Conservation (phyloP, 2,797 vertebrate genomes). For the Amazonetta brasiliensis region DNA sequence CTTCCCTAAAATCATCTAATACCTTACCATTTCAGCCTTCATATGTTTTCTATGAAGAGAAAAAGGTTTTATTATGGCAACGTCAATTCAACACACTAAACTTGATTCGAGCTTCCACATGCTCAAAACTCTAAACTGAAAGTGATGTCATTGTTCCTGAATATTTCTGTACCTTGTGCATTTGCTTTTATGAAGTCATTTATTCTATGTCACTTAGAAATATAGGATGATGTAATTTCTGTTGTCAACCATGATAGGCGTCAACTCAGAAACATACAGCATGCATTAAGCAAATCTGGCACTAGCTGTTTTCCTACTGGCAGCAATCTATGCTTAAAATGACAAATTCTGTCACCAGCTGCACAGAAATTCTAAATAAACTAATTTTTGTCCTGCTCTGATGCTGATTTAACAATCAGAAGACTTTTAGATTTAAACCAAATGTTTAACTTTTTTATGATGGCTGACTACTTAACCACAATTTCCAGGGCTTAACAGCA, state of each 20-base stretch:
- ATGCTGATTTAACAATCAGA: constrained; percentile 65
- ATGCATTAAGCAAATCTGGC: constrained; percentile 15
- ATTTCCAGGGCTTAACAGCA: constrained; percentile 69
- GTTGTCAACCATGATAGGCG: neutral
- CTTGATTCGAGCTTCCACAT: neutral
- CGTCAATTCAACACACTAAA: neutral
- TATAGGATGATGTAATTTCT: neutral
- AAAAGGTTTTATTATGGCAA: neutral
- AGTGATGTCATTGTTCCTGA: neutral
- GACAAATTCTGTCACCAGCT: constrained; percentile 60
- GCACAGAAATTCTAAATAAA: constrained; percentile 62
- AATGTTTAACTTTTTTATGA: constrained; percentile 65
- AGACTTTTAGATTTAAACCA: constrained; percentile 69
- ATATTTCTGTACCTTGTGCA: neutral
- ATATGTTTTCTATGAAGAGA: neutral
- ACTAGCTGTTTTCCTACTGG: neutral
- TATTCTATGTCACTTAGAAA: neutral
- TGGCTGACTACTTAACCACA: constrained; percentile 60
- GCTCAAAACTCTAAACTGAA: neutral
- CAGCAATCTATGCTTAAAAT: constrained; percentile 44
- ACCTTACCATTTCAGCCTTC: neutral
- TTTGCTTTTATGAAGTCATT: neutral
- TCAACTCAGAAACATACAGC: constrained; percentile 9
- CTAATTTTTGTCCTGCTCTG: neutral
- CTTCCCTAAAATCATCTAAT: neutral